These are phyloP conservation scores for Helostoma temminkii DNA, from an alignment of 2,797 vertebrate species.

Conservation along the genomic window DNA sequence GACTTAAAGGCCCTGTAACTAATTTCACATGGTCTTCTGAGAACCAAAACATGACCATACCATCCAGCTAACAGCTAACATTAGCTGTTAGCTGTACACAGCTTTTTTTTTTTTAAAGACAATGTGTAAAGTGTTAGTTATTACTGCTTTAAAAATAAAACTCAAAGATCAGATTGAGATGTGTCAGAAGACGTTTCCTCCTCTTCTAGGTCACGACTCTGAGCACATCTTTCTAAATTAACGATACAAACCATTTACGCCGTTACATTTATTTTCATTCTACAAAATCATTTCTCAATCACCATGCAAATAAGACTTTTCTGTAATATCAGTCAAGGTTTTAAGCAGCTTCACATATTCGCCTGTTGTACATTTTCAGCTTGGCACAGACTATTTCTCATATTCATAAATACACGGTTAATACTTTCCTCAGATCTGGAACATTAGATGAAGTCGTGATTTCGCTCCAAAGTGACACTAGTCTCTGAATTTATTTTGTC, in stretches of 20 bases:
- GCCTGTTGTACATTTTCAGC: conserved; percentile 19
- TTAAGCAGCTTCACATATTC: conserved; percentile 45
- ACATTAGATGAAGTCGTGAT: conserved; percentile 24
- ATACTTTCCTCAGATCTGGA: conserved; percentile 42
- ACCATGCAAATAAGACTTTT: conserved; percentile 48
- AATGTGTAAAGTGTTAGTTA: too few relatives aligned
- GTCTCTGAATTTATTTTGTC: conserved; percentile 14
- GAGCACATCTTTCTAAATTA: conserved; percentile 26
- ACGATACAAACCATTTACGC: conserved; percentile 31
- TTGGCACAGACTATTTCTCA: conserved; percentile 28
- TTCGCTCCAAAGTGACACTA: conserved; percentile 10
- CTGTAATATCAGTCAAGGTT: conserved; percentile 29
- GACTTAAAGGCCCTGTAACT: too few relatives aligned
- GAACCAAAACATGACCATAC: too few relatives aligned
- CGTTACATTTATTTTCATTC: conserved; percentile 58
- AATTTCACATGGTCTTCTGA: too few relatives aligned
- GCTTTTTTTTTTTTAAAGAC: too few relatives aligned
- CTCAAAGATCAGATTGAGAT: too few relatives aligned
- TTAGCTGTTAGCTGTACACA: too few relatives aligned
- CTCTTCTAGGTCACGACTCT: too few relatives aligned
- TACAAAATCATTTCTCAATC: conserved; percentile 63
- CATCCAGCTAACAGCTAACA: too few relatives aligned
- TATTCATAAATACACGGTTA: conserved; percentile 48
- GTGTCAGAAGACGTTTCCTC: too few relatives aligned
- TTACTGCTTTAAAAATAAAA: too few relatives aligned